Evolutionary conservation across 2,113 vertebrate species (phyloP).

Genomic region (Psophia crepitans): DNA sequence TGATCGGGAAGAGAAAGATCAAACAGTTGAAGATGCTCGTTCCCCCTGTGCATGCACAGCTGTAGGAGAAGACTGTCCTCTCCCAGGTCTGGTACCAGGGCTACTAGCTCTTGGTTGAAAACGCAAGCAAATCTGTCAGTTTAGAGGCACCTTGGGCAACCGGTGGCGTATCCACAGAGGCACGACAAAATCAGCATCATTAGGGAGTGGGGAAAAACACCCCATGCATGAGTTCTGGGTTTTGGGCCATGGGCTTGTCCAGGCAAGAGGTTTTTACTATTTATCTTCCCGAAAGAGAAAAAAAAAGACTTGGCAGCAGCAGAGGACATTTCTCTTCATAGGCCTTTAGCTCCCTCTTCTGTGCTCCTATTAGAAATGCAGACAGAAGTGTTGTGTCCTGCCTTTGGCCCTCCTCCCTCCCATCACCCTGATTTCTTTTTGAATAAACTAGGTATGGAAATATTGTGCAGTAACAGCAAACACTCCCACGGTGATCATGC

Average conservation of each 20-base stretch:
- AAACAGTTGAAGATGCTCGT: background rate
- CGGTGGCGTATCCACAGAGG: rapidly evolving
- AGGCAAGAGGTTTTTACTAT: background rate
- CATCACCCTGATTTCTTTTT: background rate
- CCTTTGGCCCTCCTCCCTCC: background rate
- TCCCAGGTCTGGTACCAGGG: background rate
- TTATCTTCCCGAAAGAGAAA: background rate
- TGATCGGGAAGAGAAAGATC: background rate
- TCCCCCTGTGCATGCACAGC: background rate
- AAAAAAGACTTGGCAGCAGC: background rate
- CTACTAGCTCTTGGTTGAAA: background rate
- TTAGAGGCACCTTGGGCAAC: background rate
- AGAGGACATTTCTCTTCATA: background rate
- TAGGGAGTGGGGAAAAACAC: background rate
- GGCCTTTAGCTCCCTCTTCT: constrained; percentile 50
- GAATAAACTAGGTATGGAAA: background rate
- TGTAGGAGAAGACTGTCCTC: background rate
- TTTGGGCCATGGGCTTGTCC: background rate
- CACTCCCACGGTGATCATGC: background rate
- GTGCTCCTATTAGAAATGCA: background rate
- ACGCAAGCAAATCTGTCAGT: background rate
- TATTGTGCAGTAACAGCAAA: background rate
- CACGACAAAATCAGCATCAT: background rate
- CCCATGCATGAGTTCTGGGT: background rate
- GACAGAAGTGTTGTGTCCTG: background rate